Conservation (phyloP, 2,797 vertebrate genomes). For the Simalia tracyae region DNA sequence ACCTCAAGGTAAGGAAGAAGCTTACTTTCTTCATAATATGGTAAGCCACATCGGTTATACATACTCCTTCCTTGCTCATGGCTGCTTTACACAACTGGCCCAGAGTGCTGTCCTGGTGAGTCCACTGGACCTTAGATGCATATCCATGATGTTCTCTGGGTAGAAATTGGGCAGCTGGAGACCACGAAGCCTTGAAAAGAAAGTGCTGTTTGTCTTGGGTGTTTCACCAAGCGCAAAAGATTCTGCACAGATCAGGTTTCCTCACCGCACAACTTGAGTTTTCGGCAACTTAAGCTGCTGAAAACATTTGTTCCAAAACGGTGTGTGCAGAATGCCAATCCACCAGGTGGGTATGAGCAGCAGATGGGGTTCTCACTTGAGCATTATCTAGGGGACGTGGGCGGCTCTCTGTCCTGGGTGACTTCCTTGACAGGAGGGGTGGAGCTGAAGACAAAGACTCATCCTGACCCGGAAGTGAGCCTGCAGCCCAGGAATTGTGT, state of each 20-base stretch:
- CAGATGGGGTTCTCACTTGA: not conserved
- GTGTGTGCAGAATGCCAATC: not conserved
- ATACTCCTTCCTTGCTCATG: not conserved
- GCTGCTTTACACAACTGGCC: not conserved
- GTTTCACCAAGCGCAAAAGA: not conserved
- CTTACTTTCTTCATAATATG: too few species aligned
- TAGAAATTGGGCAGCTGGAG: not conserved
- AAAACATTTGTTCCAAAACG: not conserved
- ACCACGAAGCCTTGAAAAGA: not conserved
- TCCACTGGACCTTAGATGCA: too few species aligned
- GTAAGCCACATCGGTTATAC: too few species aligned
- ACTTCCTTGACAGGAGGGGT: constrained; percentile 13
- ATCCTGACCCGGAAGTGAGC: constrained; percentile 62
- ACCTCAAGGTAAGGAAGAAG: too few species aligned
- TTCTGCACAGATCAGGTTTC: not conserved
- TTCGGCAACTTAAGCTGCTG: not conserved
- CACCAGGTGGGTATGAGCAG: not conserved
- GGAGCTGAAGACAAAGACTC: constrained; percentile 35
- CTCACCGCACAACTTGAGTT: not conserved
- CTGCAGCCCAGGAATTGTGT: constrained; percentile 63
- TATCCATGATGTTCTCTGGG: not conserved
- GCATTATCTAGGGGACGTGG: not conserved
- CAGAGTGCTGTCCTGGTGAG: not conserved
- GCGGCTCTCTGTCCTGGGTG: not conserved
- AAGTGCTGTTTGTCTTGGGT: too few species aligned